Percentiles rank a stretch among this genome's conserved stretches.
Conservation (phyloP, 2,888 invertebrate genomes). For the Allophyes oxyacanthae region DNA sequence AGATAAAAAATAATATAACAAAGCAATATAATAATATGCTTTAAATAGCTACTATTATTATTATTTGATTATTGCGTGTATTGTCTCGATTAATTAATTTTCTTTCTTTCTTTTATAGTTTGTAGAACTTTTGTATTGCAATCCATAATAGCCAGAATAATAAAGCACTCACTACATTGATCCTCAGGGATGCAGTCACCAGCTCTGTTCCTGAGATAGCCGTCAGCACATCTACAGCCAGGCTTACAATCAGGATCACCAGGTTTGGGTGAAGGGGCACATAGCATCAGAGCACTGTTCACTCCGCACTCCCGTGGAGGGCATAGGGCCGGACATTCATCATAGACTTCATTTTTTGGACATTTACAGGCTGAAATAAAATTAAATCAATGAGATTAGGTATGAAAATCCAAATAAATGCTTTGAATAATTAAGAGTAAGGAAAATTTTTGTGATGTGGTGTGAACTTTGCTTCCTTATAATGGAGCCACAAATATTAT, state of each 20-base stretch:
- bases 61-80: too few species aligned
- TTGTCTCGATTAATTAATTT: too few species aligned
- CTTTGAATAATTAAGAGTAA: too few species aligned
- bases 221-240: slow-evolving; percentile 57
- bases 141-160: not conserved
- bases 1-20: too few species aligned
- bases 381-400: not conserved
- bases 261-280: slow-evolving; percentile 33
- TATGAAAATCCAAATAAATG: too few species aligned
- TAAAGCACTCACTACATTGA: slow-evolving; percentile 58
- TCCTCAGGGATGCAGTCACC: slow-evolving; percentile 57
- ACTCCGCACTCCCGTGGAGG: slow-evolving; percentile 57
- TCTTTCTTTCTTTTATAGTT: too few species aligned
- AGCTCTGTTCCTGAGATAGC: slow-evolving; percentile 48
- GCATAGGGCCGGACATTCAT: slow-evolving; percentile 54
- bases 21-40: too few species aligned
- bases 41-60: too few species aligned
- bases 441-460: too few species aligned
- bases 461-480: too few species aligned
- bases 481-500: too few species aligned
- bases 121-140: too few species aligned
- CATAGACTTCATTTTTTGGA: slow-evolving; percentile 57
- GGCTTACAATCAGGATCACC: slow-evolving; percentile 50
- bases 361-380: slow-evolving; percentile 35
- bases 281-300: slow-evolving; percentile 43